Conservation (phyloP, 2,888 invertebrate genomes). For the Mystacides longicornis region DNA sequence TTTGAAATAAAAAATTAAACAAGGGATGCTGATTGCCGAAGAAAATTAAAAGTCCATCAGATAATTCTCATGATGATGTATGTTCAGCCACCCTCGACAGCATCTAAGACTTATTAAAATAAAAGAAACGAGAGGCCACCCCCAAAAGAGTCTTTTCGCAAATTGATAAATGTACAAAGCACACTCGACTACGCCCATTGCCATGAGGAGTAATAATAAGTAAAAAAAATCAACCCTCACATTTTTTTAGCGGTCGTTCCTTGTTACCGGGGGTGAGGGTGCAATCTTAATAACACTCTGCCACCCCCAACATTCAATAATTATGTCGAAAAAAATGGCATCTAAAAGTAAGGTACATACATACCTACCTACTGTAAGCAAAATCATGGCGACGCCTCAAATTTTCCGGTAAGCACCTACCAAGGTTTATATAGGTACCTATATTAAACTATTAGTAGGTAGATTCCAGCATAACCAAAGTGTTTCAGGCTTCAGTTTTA, state of each 20-base stretch:
- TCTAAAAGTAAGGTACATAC: too few relatives aligned
- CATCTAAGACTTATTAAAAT: not conserved
- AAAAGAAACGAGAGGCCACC: too few relatives aligned
- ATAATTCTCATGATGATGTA: too few relatives aligned
- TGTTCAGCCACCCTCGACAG: too few relatives aligned
- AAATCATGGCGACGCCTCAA: too few relatives aligned
- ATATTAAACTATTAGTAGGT: too few relatives aligned
- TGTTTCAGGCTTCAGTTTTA: too few relatives aligned
- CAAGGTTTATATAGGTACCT: too few relatives aligned
- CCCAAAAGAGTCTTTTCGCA: too few relatives aligned
- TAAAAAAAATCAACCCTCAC: conserved; percentile 16
- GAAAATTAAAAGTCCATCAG: conserved; percentile 26
- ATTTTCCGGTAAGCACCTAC: too few relatives aligned
- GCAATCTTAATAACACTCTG: conserved; percentile 13
- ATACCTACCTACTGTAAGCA: too few relatives aligned
- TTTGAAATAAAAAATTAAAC: not conserved
- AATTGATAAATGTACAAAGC: conserved; percentile 18
- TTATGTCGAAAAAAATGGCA: conserved; percentile 20
- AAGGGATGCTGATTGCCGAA: conserved; percentile 12
- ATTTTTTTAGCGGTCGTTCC: conserved; percentile 2
- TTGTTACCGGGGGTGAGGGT: conserved; percentile 14
- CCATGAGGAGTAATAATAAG: not conserved
- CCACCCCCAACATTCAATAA: conserved; percentile 15
- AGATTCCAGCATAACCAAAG: too few relatives aligned
- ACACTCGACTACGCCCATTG: conserved; percentile 1